A percentile compares a stretch with the other conserved stretches of the same genome.
Evolutionary conservation across 2,888 invertebrate species (phyloP).

Genomic region (Hymenopus coronatus): DNA sequence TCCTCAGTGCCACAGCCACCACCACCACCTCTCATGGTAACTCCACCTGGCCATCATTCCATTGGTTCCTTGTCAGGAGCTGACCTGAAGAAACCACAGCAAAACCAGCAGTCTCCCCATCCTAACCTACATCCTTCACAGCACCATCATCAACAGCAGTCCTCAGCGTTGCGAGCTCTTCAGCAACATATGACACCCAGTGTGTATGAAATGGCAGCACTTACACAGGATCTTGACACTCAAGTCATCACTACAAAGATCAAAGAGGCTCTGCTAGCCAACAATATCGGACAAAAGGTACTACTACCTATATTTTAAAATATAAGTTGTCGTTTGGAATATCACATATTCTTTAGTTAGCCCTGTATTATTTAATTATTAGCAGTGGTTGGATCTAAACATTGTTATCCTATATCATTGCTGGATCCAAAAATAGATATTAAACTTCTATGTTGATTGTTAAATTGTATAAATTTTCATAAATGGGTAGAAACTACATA

Average conservation of each 20-base stretch:
- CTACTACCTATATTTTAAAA: conserved; percentile 5
- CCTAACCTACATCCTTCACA: conserved; percentile 30
- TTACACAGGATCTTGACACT: conserved; percentile 94
- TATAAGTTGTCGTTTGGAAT: too few species aligned
- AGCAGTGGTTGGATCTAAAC: too few species aligned
- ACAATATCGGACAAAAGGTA: conserved; percentile 96
- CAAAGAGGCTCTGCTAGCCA: conserved; percentile 92
- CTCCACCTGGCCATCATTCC: conserved; percentile 22
- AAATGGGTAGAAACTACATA: too few species aligned
- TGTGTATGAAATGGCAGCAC: conserved; percentile 95
- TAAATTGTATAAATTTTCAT: too few species aligned
- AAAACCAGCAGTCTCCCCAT: conserved; percentile 9
- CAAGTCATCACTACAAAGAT: conserved; percentile 95
- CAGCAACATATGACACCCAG: conserved; percentile 90
- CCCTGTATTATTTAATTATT: too few species aligned
- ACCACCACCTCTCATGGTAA: conserved; percentile 26
- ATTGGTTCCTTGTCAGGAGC: conserved; percentile 1
- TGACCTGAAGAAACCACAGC: conserved; percentile 16
- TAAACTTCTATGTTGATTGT: too few species aligned
- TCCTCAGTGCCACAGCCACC: conserved; percentile 27
- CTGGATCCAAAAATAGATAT: too few species aligned
- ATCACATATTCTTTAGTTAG: too few species aligned
- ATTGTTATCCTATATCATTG: too few species aligned
- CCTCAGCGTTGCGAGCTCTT: conserved; percentile 64
- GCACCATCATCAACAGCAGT: conserved; percentile 60